Percentiles rank a stretch among this genome's conserved stretches.
Evolutionary conservation across 2,888 invertebrate genomes (phyloP).

Genomic region (Ormyrus thymus): DNA sequence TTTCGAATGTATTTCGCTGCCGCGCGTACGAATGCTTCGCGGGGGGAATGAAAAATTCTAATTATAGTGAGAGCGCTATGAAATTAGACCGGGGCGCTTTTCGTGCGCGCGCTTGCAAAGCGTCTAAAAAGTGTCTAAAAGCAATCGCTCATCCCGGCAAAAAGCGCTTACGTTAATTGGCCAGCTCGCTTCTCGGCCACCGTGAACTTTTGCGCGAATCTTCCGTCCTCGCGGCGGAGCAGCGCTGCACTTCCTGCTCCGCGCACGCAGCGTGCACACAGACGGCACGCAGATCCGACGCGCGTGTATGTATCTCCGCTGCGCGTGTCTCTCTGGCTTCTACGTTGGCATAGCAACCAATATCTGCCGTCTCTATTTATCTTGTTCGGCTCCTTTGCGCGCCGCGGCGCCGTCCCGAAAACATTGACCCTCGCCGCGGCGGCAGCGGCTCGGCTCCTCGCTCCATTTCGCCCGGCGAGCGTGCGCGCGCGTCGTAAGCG

Average conservation of each 20-base stretch:
- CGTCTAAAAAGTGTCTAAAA: too few relatives aligned
- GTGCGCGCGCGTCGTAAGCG: too few relatives aligned
- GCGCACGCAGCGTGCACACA: background rate
- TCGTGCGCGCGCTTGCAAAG: too few relatives aligned
- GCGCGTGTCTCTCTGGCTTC: slow-evolving; percentile 5
- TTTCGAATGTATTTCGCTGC: too few relatives aligned
- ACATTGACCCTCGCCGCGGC: slow-evolving; percentile 42
- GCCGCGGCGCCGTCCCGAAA: slow-evolving; percentile 38
- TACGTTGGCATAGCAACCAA: slow-evolving; percentile 53
- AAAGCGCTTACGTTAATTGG: too few relatives aligned
- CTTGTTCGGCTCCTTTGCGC: slow-evolving; percentile 34
- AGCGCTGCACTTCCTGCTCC: background rate
- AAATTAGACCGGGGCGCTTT: too few relatives aligned
- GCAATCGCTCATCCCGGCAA: too few relatives aligned
- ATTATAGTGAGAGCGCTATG: too few relatives aligned
- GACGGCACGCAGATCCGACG: too few relatives aligned
- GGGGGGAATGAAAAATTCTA: too few relatives aligned
- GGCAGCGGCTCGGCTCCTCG: background rate
- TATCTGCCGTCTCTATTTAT: slow-evolving; percentile 45
- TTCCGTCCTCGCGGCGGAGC: background rate
- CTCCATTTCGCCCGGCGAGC: background rate
- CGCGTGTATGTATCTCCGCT: slow-evolving; percentile 4
- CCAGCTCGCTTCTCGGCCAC: too few relatives aligned
- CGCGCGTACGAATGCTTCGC: too few relatives aligned
- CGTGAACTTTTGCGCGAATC: background rate